Percentiles rank a stretch among this genome's conserved stretches.
phyloP scores from a whole-genome alignment of 2,797 vertebrate genomes.

The Gorsachius magnificus region DNA sequence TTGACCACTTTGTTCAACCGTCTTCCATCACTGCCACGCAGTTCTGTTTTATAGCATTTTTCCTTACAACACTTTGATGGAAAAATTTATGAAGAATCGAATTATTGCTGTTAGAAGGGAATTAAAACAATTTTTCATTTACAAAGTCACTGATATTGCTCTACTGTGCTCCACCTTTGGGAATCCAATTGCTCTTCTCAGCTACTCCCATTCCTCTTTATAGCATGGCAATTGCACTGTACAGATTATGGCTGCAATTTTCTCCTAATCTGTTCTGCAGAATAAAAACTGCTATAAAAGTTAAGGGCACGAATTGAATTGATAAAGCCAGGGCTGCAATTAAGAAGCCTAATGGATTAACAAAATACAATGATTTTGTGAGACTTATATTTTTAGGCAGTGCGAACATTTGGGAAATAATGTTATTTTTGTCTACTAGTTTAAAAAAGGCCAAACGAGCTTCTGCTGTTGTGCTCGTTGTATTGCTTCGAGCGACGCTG shows the following conservation, averaged over 20 bases:
- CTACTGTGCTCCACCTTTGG: conserved; percentile 80
- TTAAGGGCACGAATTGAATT: conserved; percentile 66
- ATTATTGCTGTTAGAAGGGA: conserved; percentile 84
- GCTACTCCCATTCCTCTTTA: conserved; percentile 80
- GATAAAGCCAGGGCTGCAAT: conserved; percentile 64
- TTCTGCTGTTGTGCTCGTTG: not conserved
- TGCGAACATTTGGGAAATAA: not conserved
- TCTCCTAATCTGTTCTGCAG: conserved; percentile 80
- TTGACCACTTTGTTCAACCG: conserved; percentile 61
- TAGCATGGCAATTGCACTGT: conserved; percentile 74
- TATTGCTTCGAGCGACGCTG: not conserved
- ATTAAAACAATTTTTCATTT: conserved; percentile 90
- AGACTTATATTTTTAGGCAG: conserved; percentile 1
- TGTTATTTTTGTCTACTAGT: not conserved
- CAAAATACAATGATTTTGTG: conserved; percentile 22
- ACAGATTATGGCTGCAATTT: conserved; percentile 84
- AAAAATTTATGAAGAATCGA: conserved; percentile 86
- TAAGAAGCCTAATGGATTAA: conserved; percentile 58
- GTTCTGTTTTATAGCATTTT: conserved; percentile 68
- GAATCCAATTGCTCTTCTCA: conserved; percentile 74
- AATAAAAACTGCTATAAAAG: conserved; percentile 73
- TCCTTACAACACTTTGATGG: conserved; percentile 79
- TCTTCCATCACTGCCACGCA: conserved; percentile 57
- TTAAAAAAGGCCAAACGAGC: not conserved
- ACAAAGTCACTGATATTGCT: conserved; percentile 79